Evolutionary conservation across 2,888 invertebrate species (phyloP), one percentile per base, ranked within the genome.

Genomic region (Caenorhabditis zanzibari): DNA sequence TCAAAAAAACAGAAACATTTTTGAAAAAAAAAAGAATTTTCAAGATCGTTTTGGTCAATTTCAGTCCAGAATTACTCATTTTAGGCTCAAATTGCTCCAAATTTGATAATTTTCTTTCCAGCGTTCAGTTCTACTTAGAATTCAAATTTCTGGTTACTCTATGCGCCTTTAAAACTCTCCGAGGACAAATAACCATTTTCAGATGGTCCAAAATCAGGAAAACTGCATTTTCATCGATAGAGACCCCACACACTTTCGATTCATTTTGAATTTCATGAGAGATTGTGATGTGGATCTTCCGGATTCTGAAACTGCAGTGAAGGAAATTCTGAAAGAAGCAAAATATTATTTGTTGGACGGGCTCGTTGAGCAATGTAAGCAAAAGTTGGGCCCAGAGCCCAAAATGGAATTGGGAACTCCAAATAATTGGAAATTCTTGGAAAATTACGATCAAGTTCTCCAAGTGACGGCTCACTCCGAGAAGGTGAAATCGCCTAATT

Each of bases 241-340:
- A 59, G 96, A 96, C 93, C 98, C 98, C 7, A 96, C 96, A 93
- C 97, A 99, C 93, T 99, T 99, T 94, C 96, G 96, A 5, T 95
- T 96, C 9, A 96, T 99, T 90, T 93, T 99, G 44, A 98, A 98
- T 93, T 99, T 96, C 92, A 94, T 99, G 56, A 94, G 99, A 52
- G 98, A 99, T 94, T 97, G 97, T 6, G 95, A 95, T 81, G 96
- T 97, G 2, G 28, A 4, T 3, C 93, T 99, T 79, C 98, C 98
- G 4, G 97, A 98, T 90, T 96, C 95, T 86, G 95, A 95, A 88
- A 95, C 61, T 91, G 98, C 97, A 93, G 95, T 97, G 79, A 95
- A 96, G 82, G 98, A 98, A 93, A 93, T 98, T n/a, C 93, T 96
- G 32, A 96, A 96, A 1, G 98, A 99, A 94, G 97, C 98, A 0